These are phyloP conservation scores for Hymenochirus boettgeri DNA, from an alignment of 2,113 vertebrate genomes.

Conservation along the genomic window DNA sequence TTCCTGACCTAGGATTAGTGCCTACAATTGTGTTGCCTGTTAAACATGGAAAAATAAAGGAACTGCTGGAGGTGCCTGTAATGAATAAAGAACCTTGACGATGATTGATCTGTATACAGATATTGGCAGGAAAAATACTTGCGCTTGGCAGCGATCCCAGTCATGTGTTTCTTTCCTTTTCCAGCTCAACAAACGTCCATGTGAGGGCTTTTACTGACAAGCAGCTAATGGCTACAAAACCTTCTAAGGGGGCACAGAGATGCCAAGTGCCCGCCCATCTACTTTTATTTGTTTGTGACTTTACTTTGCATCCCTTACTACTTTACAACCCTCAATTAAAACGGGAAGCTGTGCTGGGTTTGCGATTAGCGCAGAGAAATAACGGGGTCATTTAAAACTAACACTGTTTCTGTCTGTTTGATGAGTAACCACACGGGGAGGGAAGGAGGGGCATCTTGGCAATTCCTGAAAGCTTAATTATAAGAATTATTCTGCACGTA, in stretches of 20 bases:
- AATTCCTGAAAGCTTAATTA: conserved; percentile 17
- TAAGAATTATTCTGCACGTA: conserved; percentile 19
- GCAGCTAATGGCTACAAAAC: background rate
- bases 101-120: conserved; percentile 4
- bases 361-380: conserved; percentile 3
- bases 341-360: background rate
- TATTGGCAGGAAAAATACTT: conserved; percentile 7
- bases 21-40: background rate
- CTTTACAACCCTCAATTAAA: conserved; percentile 10
- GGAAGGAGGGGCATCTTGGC: background rate
- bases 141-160: conserved; percentile 16
- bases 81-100: conserved; percentile 8
- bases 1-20: background rate
- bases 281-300: background rate
- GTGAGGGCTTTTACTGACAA: background rate
- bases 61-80: conserved; percentile 1
- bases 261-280: background rate
- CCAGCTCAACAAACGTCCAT: background rate
- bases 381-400: conserved; percentile 1
- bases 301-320: background rate
- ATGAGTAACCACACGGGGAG: background rate
- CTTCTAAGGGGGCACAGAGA: background rate
- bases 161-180: conserved; percentile 3
- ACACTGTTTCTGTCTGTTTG: conserved; percentile 11
- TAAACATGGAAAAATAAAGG: background rate